These are phyloP conservation scores for Phorcus lineatus DNA, from an alignment of 2,888 invertebrate species.

Conservation along the genomic window DNA sequence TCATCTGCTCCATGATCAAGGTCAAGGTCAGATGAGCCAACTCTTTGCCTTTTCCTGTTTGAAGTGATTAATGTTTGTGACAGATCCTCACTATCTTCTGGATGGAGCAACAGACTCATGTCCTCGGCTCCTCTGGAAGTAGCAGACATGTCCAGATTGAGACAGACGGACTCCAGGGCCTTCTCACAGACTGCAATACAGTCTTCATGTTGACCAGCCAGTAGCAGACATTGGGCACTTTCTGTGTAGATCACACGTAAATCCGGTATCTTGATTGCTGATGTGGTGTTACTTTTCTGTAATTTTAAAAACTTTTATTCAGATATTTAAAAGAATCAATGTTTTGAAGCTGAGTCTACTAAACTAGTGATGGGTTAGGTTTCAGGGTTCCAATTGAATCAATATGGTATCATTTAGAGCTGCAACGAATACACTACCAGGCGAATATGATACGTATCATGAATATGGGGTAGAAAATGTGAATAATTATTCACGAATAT, in stretches of 20 bases:
- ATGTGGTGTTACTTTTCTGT: not conserved
- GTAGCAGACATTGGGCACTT: slow-evolving; percentile 36
- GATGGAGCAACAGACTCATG: not conserved
- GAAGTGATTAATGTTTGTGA: not conserved
- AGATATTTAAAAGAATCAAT: too few species aligned
- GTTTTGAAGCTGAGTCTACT: too few species aligned
- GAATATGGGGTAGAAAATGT: too few species aligned
- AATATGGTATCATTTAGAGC: too few species aligned
- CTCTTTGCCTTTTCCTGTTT: slow-evolving; percentile 10
- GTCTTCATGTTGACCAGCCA: slow-evolving; percentile 41
- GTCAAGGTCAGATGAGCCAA: not conserved
- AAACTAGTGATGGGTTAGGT: too few species aligned
- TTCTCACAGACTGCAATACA: slow-evolving; percentile 48
- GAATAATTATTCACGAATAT: too few species aligned
- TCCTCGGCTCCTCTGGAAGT: not conserved
- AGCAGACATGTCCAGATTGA: not conserved
- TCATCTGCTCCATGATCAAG: not conserved
- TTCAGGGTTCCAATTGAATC: too few species aligned
- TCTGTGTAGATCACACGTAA: slow-evolving; percentile 44
- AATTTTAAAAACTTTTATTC: not conserved
- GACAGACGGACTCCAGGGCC: slow-evolving; percentile 17
- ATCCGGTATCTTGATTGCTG: not conserved
- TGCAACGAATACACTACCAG: too few species aligned
- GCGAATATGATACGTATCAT: too few species aligned
- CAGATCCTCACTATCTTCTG: not conserved